These are phyloP conservation scores for Drosophila obscura DNA, from an alignment of 1,140 invertebrate species.

Conservation along the genomic window DNA sequence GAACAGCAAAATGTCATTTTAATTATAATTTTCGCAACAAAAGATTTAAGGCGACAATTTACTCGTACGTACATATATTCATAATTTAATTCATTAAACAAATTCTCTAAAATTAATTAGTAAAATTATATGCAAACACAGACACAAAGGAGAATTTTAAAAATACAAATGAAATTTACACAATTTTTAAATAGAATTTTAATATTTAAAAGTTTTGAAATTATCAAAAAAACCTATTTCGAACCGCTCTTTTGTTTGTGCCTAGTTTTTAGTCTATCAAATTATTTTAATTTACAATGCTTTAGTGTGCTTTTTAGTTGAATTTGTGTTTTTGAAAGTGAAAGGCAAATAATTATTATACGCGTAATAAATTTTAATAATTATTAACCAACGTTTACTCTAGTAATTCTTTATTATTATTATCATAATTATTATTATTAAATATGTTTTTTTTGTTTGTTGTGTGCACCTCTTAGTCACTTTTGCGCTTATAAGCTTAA, in stretches of 20 bases:
- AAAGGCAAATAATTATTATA: constrained; percentile 71
- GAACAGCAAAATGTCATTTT: constrained; percentile 78
- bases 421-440: constrained; percentile 42
- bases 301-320: constrained; percentile 68
- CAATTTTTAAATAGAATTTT: constrained; percentile 23
- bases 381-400: constrained; percentile 53
- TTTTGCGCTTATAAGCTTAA: constrained; percentile 66
- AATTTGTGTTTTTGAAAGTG: constrained; percentile 68
- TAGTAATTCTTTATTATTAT: constrained; percentile 51
- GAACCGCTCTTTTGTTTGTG: constrained; percentile 31
- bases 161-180: constrained; percentile 13
- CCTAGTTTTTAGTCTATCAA: constrained; percentile 48
- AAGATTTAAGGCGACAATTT: constrained; percentile 38
- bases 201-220: constrained; percentile 24
- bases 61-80: constrained; percentile 46
- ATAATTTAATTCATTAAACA: constrained; percentile 65
- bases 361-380: constrained; percentile 49
- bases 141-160: constrained; percentile 26
- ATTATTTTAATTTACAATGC: constrained; percentile 58
- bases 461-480: constrained; percentile 70
- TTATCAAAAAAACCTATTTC: constrained; percentile 14
- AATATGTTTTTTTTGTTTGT: constrained; percentile 22
- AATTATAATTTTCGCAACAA: constrained; percentile 50
- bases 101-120: constrained; percentile 69
- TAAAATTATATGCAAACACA: constrained; percentile 70